These are phyloP conservation scores for Paelopatides confundens DNA, from an alignment of 53 echinoderm and acorn worm genomes.

Conservation along the genomic window DNA sequence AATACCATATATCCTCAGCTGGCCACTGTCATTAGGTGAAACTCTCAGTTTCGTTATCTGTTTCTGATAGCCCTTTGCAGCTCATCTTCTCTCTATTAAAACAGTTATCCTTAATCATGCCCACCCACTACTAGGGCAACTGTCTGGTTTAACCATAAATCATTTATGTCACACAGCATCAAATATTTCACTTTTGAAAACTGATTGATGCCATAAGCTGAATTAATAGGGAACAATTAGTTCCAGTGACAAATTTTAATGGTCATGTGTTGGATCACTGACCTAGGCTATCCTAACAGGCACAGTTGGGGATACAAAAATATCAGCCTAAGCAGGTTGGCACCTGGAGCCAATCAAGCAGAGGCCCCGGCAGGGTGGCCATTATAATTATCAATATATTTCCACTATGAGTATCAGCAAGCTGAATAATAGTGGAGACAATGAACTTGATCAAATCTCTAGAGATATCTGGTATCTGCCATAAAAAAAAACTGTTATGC, in stretches of 20 bases:
- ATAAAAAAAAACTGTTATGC: no score
- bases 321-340: neutral
- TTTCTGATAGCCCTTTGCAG: constrained; percentile 4
- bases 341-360: constrained; percentile 47
- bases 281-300: constrained; percentile 7
- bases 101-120: neutral
- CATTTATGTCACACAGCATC: constrained; percentile 31
- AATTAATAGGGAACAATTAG: constrained; percentile 37
- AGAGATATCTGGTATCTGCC: no score
- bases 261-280: neutral
- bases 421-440: neutral
- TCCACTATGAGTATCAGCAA: neutral
- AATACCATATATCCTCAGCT: no score
- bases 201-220: constrained; percentile 33
- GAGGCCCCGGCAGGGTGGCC: constrained; percentile 31
- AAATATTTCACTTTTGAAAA: constrained; percentile 25
- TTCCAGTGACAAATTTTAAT: constrained; percentile 17
- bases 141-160: neutral
- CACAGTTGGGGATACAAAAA: constrained; percentile 12
- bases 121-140: constrained; percentile 17
- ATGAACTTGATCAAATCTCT: constrained; percentile 26
- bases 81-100: neutral
- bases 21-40: neutral
- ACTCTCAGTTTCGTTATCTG: constrained; percentile 10
- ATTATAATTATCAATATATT: constrained; percentile 39